Conservation (phyloP, 2,888 invertebrate genomes). For the Desoria tigrina region DNA sequence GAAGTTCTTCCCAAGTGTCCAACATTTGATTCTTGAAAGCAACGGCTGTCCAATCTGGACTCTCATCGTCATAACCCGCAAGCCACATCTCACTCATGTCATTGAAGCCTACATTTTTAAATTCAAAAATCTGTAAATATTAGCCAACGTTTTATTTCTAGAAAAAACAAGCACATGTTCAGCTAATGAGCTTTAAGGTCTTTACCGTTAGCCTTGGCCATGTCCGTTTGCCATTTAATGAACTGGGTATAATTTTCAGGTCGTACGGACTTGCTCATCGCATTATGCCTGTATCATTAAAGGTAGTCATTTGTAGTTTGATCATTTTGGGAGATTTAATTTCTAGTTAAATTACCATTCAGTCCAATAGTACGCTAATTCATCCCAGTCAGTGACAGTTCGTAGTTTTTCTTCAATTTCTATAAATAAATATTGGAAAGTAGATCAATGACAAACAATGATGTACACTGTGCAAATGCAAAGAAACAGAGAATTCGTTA, state of each 20-base stretch:
- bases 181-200: not conserved
- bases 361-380: conserved; percentile 54
- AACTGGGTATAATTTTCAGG: conserved; percentile 56
- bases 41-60: conserved; percentile 52
- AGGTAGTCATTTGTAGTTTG: not conserved
- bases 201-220: conserved; percentile 54
- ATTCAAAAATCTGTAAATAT: conserved; percentile 50
- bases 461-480: not conserved
- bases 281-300: conserved; percentile 41
- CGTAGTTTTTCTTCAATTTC: conserved; percentile 50
- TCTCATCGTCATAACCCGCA: conserved; percentile 70
- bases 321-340: not conserved
- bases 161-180: not conserved
- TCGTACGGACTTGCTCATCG: conserved; percentile 42
- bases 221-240: conserved; percentile 57
- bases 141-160: not conserved
- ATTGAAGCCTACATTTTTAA: conserved; percentile 69
- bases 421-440: conserved; percentile 20
- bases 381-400: conserved; percentile 50
- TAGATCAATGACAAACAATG: too few species aligned
- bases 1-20: conserved; percentile 65
- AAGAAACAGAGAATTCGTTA: conserved; percentile 1
- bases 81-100: conserved; percentile 88
- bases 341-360: conserved; percentile 46
- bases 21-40: conserved; percentile 60